Conservation (phyloP, 2,888 invertebrate species). For the Calameuta idolon region DNA sequence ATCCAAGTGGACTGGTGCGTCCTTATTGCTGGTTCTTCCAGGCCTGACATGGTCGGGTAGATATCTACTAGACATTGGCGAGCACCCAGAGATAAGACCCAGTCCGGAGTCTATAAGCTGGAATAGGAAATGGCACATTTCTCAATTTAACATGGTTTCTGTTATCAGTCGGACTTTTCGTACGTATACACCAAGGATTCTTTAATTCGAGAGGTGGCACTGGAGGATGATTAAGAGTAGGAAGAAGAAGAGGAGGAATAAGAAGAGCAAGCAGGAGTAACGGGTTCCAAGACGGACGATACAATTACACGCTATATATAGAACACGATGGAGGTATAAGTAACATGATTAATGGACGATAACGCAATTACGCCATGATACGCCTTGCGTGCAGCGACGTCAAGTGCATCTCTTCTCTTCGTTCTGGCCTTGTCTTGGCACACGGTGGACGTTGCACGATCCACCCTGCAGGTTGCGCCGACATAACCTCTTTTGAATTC, state of each 20-base stretch:
- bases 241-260: background rate
- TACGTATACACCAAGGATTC: background rate
- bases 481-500: constrained; percentile 7
- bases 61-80: background rate
- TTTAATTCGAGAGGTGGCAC: background rate
- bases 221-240: background rate
- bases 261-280: constrained; percentile 17
- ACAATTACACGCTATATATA: constrained; percentile 43
- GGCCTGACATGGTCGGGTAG: background rate
- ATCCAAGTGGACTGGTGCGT: background rate
- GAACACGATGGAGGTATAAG: constrained; percentile 37
- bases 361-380: constrained; percentile 45
- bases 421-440: background rate
- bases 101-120: background rate
- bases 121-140: background rate
- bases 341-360: constrained; percentile 56
- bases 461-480: background rate
- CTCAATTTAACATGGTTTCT: background rate
- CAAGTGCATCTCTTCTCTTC: constrained; percentile 21
- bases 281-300: constrained; percentile 37
- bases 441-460: background rate
- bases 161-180: background rate
- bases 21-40: background rate
- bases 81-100: background rate
- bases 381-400: constrained; percentile 30